Evolutionary conservation across 2,797 vertebrate genomes (phyloP), one percentile per base, ranked within the genome.

Genomic region (Ambastaia sidthimunki): DNA sequence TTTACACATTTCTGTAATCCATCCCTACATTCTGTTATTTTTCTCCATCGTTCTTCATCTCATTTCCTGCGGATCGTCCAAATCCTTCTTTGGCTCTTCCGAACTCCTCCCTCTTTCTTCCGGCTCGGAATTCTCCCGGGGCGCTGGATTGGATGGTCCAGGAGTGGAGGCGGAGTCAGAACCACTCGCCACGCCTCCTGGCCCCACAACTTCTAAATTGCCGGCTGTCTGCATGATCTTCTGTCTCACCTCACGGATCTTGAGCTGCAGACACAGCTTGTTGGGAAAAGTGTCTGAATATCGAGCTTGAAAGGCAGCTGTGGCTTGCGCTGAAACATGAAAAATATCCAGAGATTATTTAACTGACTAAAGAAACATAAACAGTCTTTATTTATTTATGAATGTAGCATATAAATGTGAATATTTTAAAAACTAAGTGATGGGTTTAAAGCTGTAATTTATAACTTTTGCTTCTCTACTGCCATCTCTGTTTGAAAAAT

Each of bases 211-310:
- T 78, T 97, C 97, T 0, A 91, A 85, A 67, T 87, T 3, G 18
- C 93, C 92, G 0, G 96, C 96, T 0, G 95, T 94, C 91, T 98
- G 97, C 97, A 98, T 98, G 90, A 98, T 98, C 91, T 98, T 98
- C 93, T 98, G 97, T 18, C 97, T 94, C 19, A 98, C 97, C 76
- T 98, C 97, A 0, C 97, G 95, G 88, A 98, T 98, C 93, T 98
- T 98, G 84, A 98, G 89, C 91, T 98, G 97, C 83, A 98, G 91
- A 84, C 96, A 97, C 50, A 97, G 91, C 89, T 98, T 98, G 84
- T 92, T 95, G 74, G 97, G 96, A 88, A 98, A 98, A 47, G 96
- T 98, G 88, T 98, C 97, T 0, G 94, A 93, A 83, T 93, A 95
- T 67, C 95, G 95, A 0, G 95, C 92, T 93, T 98, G 97, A 92